Base-by-base conservation (phyloP, 2,113 vertebrate species). In the Melanerpes aurifrons region DNA sequence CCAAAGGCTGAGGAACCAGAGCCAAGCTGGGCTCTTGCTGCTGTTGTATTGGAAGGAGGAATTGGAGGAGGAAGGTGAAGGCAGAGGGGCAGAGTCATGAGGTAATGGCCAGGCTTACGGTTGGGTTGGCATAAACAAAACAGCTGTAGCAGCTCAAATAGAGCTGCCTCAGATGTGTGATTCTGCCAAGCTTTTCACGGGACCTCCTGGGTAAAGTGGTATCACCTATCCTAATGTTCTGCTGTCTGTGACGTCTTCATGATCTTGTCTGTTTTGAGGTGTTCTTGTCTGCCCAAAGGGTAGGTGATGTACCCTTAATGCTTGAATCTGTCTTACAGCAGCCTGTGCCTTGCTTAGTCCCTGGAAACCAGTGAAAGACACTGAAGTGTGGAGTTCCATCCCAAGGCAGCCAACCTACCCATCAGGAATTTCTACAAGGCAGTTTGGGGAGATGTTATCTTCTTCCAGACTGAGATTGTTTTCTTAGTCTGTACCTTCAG, bases 11-110 rank as follows among this genome's bases (percentile, higher is more conserved):
- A 0, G 66, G 48, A 87, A 9, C 1, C 43, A 48, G 54, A 77
- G 86, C 93, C 92, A 92, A 92, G 31, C 53, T 9, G 19, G 87
- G 43, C 59, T 87, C 31, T 70, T 17, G 67, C 32, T 75, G 66
- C 54, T 61, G 35, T 9, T 71, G 57, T 48, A 61, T 28, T 74
- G 69, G 57, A 62, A 90, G 59, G 63, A 90, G 63, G 40, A 89
- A 20, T 7, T 43, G 86, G 64, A 82, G 32, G 45, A 82, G 62
- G 48, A 86, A 81, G 80, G 14, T 75, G 83, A 85, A 91, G 48
- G 58, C 68, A 68, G 75, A 66, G 58, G 4, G 9, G 7, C 40
- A 17, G 82, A 87, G 14, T 24, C 3, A 1, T 9, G 76, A 43
- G 59, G 24, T 66, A 77, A 73, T 5, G 14, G 26, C 24, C n/a